Conservation (phyloP, 35 echinoderm and acorn worm genomes). For the Apostichopus japonicus region DNA sequence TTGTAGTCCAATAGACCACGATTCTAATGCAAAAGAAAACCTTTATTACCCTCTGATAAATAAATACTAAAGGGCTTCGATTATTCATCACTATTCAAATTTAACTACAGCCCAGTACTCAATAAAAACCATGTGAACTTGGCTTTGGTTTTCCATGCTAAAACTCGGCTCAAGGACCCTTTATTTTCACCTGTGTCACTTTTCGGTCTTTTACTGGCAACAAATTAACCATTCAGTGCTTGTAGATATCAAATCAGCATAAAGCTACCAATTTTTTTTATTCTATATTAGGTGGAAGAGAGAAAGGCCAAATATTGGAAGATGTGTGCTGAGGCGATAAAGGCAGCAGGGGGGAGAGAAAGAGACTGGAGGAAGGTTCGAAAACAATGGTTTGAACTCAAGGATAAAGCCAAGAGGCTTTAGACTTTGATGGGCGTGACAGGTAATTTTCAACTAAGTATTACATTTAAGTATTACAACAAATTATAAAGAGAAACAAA, state of each 20-base stretch:
- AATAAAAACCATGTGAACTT: no score
- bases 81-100: no score
- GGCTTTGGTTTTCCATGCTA: no score
- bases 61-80: no score
- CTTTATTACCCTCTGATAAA: no score
- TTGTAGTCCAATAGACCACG: no score
- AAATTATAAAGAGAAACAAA: background rate
- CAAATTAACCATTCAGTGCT: background rate
- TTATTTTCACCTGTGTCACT: background rate
- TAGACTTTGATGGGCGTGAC: background rate
- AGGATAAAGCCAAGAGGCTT: background rate
- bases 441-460: background rate
- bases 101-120: no score
- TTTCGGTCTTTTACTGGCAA: background rate
- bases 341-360: slow-evolving; percentile 22
- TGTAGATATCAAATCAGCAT: background rate
- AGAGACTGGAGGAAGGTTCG: slow-evolving; percentile 24
- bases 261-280: background rate
- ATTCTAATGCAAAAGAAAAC: no score
- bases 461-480: background rate
- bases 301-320: slow-evolving; percentile 53
- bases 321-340: background rate
- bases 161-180: no score
- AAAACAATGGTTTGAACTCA: slow-evolving; percentile 42
- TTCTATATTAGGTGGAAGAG: slow-evolving; percentile 44